These are phyloP conservation scores for Kradibia gibbosae DNA, from an alignment of 1,140 invertebrate genomes.

Conservation along the genomic window DNA sequence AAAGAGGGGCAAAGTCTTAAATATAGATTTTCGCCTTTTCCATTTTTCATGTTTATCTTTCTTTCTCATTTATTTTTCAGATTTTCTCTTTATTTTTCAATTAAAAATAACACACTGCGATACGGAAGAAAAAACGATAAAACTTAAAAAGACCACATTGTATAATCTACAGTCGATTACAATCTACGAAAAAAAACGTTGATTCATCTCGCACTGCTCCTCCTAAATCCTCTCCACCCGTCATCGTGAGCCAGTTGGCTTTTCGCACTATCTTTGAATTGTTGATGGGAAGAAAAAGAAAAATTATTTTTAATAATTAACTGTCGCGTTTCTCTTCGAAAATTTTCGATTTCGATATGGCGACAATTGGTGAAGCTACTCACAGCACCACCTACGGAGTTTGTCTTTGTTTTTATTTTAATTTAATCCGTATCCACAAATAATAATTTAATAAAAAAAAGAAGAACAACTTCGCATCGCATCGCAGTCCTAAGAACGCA, in stretches of 20 bases:
- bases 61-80: constrained; percentile 24
- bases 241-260: constrained; percentile 1
- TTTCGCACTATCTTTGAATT: constrained; percentile 18
- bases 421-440: constrained; percentile 41
- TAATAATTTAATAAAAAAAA: constrained; percentile 46
- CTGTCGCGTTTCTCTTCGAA: not conserved
- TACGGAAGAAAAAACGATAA: constrained; percentile 44
- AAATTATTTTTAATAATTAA: constrained; percentile 14
- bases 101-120: constrained; percentile 44
- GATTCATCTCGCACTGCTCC: constrained; percentile 29
- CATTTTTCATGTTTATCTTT: not conserved
- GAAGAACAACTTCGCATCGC: constrained; percentile 13
- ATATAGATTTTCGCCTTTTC: constrained; percentile 17
- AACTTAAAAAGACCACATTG: constrained; percentile 33
- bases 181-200: constrained; percentile 27
- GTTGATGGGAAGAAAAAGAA: constrained; percentile 39
- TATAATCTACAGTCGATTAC: constrained; percentile 32
- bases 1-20: constrained; percentile 33
- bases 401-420: constrained; percentile 20
- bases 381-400: constrained; percentile 25
- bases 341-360: constrained; percentile 24
- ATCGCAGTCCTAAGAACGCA: constrained; percentile 20
- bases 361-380: constrained; percentile 27
- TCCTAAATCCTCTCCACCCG: not conserved
- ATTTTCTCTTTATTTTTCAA: constrained; percentile 41